Evolutionary conservation across 1,140 invertebrate genomes (phyloP).

Genomic region (Diorhabda sublineata): DNA sequence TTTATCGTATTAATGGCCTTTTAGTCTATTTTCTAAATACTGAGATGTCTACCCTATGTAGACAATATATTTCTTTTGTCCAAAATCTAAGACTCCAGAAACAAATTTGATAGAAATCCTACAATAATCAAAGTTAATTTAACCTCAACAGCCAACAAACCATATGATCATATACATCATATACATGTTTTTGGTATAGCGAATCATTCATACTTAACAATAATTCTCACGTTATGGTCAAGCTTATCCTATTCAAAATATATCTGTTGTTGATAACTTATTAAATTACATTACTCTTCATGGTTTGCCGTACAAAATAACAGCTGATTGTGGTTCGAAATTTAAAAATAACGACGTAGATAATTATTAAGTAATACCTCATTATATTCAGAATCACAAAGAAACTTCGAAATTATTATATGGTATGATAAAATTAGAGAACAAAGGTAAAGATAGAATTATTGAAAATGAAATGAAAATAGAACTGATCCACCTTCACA

Average conservation of each 20-base stretch:
- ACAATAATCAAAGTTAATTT: conserved; percentile 23
- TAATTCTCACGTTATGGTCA: conserved; percentile 9
- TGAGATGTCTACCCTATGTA: too few relatives aligned
- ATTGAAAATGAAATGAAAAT: too few relatives aligned
- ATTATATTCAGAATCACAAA: too few relatives aligned
- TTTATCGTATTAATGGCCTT: too few relatives aligned
- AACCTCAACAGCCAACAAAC: conserved; percentile 17
- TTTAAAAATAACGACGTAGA: conserved; percentile 25
- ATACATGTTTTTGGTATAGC: conserved; percentile 27
- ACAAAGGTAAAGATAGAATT: too few relatives aligned
- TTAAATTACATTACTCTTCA: conserved; percentile 23
- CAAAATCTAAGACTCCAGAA: neutral
- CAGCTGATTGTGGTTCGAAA: conserved; percentile 25
- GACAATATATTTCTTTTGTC: too few relatives aligned
- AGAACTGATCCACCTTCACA: too few relatives aligned
- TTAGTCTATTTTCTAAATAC: too few relatives aligned
- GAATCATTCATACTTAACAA: conserved; percentile 12
- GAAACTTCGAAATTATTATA: too few relatives aligned
- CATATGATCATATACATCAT: conserved; percentile 31
- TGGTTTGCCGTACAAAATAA: conserved; percentile 27
- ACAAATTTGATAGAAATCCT: conserved; percentile 30
- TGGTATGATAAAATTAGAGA: too few relatives aligned
- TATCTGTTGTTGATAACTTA: conserved; percentile 23
- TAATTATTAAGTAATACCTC: too few relatives aligned
- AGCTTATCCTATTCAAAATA: conserved; percentile 16